Percentiles rank a stretch among this genome's conserved stretches.
Conservation (phyloP, 2,113 vertebrate species). For the Otus sunia region DNA sequence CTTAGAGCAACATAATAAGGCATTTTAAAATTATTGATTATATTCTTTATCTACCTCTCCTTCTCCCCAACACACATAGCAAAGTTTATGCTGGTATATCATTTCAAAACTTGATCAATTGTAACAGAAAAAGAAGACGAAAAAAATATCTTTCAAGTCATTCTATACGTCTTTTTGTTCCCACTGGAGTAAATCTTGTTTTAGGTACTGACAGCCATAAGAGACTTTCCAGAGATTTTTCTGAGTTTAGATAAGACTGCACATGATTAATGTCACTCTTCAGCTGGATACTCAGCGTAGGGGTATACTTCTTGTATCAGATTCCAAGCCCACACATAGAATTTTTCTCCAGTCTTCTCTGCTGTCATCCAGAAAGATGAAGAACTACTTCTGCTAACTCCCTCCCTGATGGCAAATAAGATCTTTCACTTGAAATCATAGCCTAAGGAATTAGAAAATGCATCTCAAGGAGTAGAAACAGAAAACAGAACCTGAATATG, state of each 20-base stretch:
- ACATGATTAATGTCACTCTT: conserved; percentile 30
- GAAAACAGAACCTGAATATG: neutral
- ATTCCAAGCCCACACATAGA: neutral
- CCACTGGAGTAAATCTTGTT: neutral
- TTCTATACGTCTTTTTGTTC: neutral
- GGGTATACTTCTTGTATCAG: neutral
- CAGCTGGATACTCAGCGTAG: neutral
- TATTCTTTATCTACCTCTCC: neutral
- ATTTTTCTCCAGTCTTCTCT: neutral
- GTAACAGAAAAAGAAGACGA: neutral
- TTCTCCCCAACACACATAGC: neutral
- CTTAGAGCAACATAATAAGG: neutral
- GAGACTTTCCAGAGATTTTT: neutral
- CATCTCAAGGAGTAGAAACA: neutral
- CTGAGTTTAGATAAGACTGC: conserved; percentile 12
- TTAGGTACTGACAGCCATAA: neutral
- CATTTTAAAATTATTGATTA: neutral
- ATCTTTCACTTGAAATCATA: neutral
- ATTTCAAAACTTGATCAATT: neutral
- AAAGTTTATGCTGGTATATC: neutral
- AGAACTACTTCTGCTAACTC: neutral
- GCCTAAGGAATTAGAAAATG: neutral
- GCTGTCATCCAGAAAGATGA: neutral
- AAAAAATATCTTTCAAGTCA: neutral
- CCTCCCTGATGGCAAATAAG: neutral